These are phyloP conservation scores for Pagrus major DNA, from an alignment of 2,113 vertebrate species.

Conservation along the genomic window DNA sequence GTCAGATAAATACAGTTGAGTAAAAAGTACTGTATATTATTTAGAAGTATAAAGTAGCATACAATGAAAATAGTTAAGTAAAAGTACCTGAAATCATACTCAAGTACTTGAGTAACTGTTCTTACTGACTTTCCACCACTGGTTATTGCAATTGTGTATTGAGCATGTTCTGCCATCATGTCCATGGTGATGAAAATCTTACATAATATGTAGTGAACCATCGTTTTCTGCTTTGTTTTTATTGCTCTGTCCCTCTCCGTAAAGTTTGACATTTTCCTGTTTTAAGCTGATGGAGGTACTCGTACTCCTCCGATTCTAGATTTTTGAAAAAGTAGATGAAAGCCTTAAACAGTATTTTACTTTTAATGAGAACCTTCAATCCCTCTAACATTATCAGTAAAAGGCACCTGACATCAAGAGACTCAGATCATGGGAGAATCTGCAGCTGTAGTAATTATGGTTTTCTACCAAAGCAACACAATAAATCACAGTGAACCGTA, in stretches of 20 bases:
- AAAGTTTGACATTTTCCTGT: not conserved
- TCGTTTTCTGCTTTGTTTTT: not conserved
- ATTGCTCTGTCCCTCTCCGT: not conserved
- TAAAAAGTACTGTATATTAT: not conserved
- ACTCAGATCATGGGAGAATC: not conserved
- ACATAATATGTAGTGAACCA: not conserved
- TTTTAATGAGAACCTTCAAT: not conserved
- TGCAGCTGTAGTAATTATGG: not conserved
- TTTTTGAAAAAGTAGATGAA: not conserved
- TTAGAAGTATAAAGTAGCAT: too few species aligned
- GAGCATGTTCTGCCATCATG: too few species aligned
- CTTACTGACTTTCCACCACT: not conserved
- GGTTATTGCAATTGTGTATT: too few species aligned
- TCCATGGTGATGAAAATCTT: not conserved
- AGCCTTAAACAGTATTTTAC: not conserved
- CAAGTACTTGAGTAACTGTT: not conserved
- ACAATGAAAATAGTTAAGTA: too few species aligned
- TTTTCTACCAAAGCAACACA: not conserved
- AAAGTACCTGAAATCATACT: too few species aligned
- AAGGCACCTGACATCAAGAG: not conserved
- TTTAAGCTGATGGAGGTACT: too few species aligned
- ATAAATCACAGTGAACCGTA: not conserved
- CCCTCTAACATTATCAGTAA: not conserved
- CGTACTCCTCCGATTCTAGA: too few species aligned
- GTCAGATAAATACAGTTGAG: not conserved